phyloP scores from a whole-genome alignment of 2,888 invertebrate genomes.

The Dasysyrphus albostriatus region DNA sequence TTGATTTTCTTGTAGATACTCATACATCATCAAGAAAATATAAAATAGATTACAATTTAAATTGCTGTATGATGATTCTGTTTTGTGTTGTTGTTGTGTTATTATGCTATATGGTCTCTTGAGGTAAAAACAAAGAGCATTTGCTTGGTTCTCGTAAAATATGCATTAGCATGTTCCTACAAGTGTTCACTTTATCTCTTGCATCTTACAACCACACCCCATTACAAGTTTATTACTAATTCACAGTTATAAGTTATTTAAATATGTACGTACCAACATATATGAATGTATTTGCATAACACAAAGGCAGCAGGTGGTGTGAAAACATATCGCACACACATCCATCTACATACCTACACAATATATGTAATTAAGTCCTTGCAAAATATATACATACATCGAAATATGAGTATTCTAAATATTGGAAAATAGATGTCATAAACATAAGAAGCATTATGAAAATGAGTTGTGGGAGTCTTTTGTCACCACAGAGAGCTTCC shows the following conservation, averaged over 20 bases:
- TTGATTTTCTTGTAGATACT: too few species aligned
- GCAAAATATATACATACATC: neutral
- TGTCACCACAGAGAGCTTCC: neutral
- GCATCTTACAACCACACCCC: neutral
- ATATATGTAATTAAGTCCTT: neutral
- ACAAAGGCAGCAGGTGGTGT: slow-evolving; percentile 46
- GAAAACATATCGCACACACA: slow-evolving; percentile 3
- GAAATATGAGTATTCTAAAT: neutral
- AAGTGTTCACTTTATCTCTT: slow-evolving; percentile 50
- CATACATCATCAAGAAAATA: slow-evolving; percentile 51
- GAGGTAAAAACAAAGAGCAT: slow-evolving; percentile 3
- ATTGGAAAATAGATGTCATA: slow-evolving; percentile 13
- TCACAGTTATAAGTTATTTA: slow-evolving; percentile 58
- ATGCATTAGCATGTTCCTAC: slow-evolving; percentile 37
- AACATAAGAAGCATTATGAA: slow-evolving; percentile 53
- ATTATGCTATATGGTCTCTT: neutral
- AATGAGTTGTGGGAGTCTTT: slow-evolving; percentile 49
- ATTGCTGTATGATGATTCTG: slow-evolving; percentile 42
- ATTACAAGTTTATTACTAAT: slow-evolving; percentile 45
- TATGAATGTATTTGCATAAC: neutral
- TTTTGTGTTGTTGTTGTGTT: neutral
- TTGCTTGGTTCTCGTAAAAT: neutral
- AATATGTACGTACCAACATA: slow-evolving; percentile 21
- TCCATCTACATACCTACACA: neutral
- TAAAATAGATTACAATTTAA: slow-evolving; percentile 66